Evolutionary conservation across 1,140 invertebrate species (phyloP), one percentile per base, ranked within the genome.

Genomic region (Melanaphis sacchari): DNA sequence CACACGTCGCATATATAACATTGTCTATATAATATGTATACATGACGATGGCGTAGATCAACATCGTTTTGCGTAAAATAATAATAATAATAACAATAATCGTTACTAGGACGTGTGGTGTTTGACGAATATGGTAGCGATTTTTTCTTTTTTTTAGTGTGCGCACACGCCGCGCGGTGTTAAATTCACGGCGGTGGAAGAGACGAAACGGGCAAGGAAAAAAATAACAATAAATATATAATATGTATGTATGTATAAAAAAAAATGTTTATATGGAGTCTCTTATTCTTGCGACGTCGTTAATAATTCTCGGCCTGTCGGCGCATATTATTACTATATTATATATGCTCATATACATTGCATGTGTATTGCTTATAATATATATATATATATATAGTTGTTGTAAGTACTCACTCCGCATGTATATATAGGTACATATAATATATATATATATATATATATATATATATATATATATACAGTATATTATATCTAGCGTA

Each of bases 251-350:
- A 59, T 54, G 8, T 66, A n/a, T n/a, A 76, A 18, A n/a, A 76
- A n/a, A 76, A 5, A 66, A 66, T n/a, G 31, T n/a, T n/a, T 76
- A 43, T 40, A 43, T 6, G 43, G 31, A 84, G 38, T 84, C 82
- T 84, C 40, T 46, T n/a, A n/a, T 88, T 43, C 38, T 88, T n/a
- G n/a, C 43, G 41, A 54, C 88, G 88, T 89, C 46, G 49, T 89
- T 89, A 89, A 89, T 89, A 89, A 52, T 89, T 89, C 88, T 89
- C 49, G 36, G n/a, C 46, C 36, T 46, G 87, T 88, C 87, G n/a
- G 43, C 18, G 7, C 43, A n/a, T 49, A 76, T 76, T 76, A 76
- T 76, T 76, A n/a, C 59, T 76, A 76, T 76, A 76, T 76, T 76
- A 76, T 76, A 76, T 88, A 52, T 41, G 38, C n/a, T 88, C 36